Base-by-base conservation (phyloP, 2,113 vertebrate genomes). In the Tauraco erythrolophus region DNA sequence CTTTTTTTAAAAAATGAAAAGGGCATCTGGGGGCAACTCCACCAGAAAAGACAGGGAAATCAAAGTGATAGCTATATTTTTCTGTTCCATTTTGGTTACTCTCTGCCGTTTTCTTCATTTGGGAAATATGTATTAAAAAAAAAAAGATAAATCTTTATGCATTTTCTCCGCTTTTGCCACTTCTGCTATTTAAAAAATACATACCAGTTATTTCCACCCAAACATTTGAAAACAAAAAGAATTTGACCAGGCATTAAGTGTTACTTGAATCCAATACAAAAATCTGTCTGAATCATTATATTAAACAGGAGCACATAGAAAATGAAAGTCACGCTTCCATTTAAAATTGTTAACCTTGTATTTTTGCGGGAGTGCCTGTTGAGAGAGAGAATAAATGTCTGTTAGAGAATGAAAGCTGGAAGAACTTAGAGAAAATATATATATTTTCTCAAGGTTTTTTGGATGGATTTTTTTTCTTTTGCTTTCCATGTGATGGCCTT, bases 1-100 rank as follows among this genome's bases (percentile, higher is more conserved):
- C 31, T 88, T 9, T 48, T 77, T 41, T 10, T 3, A 16, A 51
- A n/a, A 39, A 91, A 62, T 41, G 60, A 46, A 86, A 77, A 70
- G 79, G 45, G 39, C 31, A 28, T 69, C 61, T 79, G 41, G 24
- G 71, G 57, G 25, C 69, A 96, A 43, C 69, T 87, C n/a, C 84
- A 19, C 19, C 79, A 94, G 89, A 94, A 95, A 79, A 93, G 72
- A 81, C 30, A 68, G 61, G 76, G 60, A 92, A 95, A 95, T 88
- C 82, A 76, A 93, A 95, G 28, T 1, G 11, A 48, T 62, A n/a
- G 37, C 69, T 94, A 6, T 75, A 64, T 70, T 84, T 70, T 84
- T 78, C 45, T 76, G 31, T 56, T 83, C 31, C 5, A 8, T 65
- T 37, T 92, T 85, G 74, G 72, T 92, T 95, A 51, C 24, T 86